Base-by-base conservation (phyloP, 2,113 vertebrate species). In the Dipodomys spectabilis region DNA sequence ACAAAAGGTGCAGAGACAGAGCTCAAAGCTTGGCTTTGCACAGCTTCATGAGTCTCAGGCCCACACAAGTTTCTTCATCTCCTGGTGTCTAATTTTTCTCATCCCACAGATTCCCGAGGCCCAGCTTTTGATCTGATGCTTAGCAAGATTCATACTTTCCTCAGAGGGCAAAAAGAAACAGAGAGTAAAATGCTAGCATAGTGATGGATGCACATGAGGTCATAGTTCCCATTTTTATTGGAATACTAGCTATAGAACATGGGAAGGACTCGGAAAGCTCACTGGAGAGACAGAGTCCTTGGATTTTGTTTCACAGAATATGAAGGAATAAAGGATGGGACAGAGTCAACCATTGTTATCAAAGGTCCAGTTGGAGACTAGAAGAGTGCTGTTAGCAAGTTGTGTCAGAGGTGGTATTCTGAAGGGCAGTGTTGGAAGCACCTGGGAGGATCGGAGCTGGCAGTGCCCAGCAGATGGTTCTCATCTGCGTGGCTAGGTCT, bases 391-490 rank as follows among this genome's bases (percentile, higher is more conserved):
- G 35, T 67, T 45, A 67, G 13, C 30, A 45, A 15, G 69, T 68
- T 79, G 77, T 0, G 10, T 18, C 13, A 19, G 2, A 2, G 1
- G 7, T 44, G 28, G 25, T 0, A 27, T 57, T 45, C 22, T 3
- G 35, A 8, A 2, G 12, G 20, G 9, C 27, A 71, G 8, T 67
- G n/a, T 39, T 2, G 15, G n/a, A 27, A 16, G 27, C 6, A 20
- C 15, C n/a, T 30, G 22, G 53, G 28, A 13, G 30, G 6, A 30
- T 7, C 6, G 32, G 7, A 45, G 62, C 13, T 9, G 2, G 27
- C 1, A 0, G 3, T 0, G 10, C 4, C 19, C 6, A 12, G 4
- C 0, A 8, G 44, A 23, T 28, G 1, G 9, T 83, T 71, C 23
- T 32, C 13, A 10, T 5, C 32, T 11, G 6, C 10, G 45, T 69